Evolutionary conservation across 2,888 invertebrate species (phyloP), one percentile per base, ranked within the genome.

Genomic region (Gandaritis pyraliata): DNA sequence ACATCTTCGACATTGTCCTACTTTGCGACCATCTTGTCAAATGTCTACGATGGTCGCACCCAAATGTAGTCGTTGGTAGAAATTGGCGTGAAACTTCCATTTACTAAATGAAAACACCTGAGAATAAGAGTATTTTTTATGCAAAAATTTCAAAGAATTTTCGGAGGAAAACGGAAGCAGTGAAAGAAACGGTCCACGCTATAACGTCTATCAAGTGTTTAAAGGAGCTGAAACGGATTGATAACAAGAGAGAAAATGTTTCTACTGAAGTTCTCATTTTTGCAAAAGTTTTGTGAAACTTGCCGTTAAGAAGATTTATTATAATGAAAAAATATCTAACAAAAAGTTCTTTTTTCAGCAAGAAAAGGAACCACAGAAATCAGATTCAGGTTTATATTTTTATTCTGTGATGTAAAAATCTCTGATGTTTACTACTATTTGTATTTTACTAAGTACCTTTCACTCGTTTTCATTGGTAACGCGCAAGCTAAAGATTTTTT

Each of bases 191-290:
- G 56, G 43, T 46, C 43, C 43, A 52, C 47, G 48, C 53, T 51
- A 39, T 48, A 53, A 59, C 58, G 68, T 57, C 64, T 57, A 65
- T 65, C 58, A 59, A 65, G 67, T 64, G 65, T 61, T 66, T 61
- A 68, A 54, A 59, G 54, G 53, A 61, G 54, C 64, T 64, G 65
- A 58, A 68, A 68, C 59, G 49, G 56, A 65, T 55, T 58, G 68
- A 70, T 68, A 68, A 66, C 51, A 50, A 63, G 52, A 59, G 45
- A 58, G 46, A 47, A 16, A 57, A 48, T 55, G 47, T 58, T 48
- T 60, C 12, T n/a, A 46, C 8, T n/a, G 15, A 39, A 38, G 23
- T 49, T 49, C 48, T 41, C 5, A 15, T 43, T 46, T 30, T 15
- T 33, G 29, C n/a, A 16, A 50, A 55, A 47, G 16, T 29, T 13